phyloP scores from a whole-genome alignment of 2,888 invertebrate genomes.

The Drosophila paramelanica region DNA sequence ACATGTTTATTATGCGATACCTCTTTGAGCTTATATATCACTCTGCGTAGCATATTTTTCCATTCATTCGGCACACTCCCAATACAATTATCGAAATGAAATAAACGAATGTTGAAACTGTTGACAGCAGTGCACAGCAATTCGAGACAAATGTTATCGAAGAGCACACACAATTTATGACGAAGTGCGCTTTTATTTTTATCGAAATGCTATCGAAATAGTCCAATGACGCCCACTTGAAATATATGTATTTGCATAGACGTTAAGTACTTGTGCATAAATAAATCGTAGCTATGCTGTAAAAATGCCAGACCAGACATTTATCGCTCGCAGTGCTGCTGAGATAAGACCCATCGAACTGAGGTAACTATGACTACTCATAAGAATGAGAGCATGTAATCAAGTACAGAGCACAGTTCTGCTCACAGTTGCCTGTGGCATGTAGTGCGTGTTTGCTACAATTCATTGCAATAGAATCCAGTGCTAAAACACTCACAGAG shows the following conservation, averaged over 20 bases:
- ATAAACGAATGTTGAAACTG: conserved; percentile 6
- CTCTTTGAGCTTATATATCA: too few relatives aligned
- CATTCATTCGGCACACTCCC: not conserved
- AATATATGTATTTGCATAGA: not conserved
- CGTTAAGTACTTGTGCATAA: conserved; percentile 5
- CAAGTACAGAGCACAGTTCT: conserved; percentile 19
- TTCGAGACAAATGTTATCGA: conserved; percentile 1
- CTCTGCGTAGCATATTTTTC: too few relatives aligned
- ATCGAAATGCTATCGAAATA: conserved; percentile 28
- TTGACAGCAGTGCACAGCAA: conserved; percentile 2
- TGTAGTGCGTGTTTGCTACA: not conserved
- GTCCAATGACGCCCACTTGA: not conserved
- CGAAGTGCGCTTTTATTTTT: conserved; percentile 13
- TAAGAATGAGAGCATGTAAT: conserved; percentile 22
- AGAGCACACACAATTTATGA: conserved; percentile 6
- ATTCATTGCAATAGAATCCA: conserved; percentile 9
- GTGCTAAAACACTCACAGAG: conserved; percentile 5
- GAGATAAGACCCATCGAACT: conserved; percentile 19
- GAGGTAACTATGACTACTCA: conserved; percentile 12
- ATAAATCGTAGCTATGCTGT: conserved; percentile 8
- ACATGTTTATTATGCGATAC: too few relatives aligned
- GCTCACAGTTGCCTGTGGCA: conserved; percentile 6
- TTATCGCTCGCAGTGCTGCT: conserved; percentile 8
- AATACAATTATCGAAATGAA: not conserved
- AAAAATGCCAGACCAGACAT: conserved; percentile 12